Conservation (phyloP, 2,888 invertebrate species). For the Tuberolachnus salignus region DNA sequence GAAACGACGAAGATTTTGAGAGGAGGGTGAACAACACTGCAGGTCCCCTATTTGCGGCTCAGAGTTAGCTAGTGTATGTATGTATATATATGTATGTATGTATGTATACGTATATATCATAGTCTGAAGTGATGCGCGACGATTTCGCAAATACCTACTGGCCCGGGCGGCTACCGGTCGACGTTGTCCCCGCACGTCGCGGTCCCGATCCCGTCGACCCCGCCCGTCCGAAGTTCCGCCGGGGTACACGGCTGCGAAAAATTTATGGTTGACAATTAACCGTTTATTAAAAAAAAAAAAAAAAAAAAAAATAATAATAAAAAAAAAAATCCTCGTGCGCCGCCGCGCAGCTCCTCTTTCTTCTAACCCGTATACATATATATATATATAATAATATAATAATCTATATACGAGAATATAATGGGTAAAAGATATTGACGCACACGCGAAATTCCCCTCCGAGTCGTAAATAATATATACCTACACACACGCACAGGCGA, state of each 20-base stretch:
- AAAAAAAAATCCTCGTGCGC: slow-evolving; percentile 11
- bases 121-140: slow-evolving; percentile 56
- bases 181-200: no score
- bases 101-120: no score
- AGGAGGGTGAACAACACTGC: slow-evolving; percentile 39
- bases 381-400: no score
- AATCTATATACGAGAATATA: slow-evolving; percentile 45
- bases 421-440: slow-evolving; percentile 36
- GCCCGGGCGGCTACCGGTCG: slow-evolving; percentile 27
- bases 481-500: not conserved
- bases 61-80: not conserved
- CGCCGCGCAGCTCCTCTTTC: not conserved
- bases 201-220: not conserved
- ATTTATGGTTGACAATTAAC: slow-evolving; percentile 57
- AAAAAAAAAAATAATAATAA: slow-evolving; percentile 18
- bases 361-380: no score
- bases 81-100: not conserved
- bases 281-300: slow-evolving; percentile 53
- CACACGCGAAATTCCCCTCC: not conserved
- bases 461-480: slow-evolving; percentile 49
- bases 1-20: slow-evolving; percentile 17
- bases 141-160: slow-evolving; percentile 39
- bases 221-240: not conserved
- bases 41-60: slow-evolving; percentile 1
- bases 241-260: slow-evolving; percentile 32